Conservation (phyloP, 2,797 vertebrate genomes). For the Phoeniculus purpureus region DNA sequence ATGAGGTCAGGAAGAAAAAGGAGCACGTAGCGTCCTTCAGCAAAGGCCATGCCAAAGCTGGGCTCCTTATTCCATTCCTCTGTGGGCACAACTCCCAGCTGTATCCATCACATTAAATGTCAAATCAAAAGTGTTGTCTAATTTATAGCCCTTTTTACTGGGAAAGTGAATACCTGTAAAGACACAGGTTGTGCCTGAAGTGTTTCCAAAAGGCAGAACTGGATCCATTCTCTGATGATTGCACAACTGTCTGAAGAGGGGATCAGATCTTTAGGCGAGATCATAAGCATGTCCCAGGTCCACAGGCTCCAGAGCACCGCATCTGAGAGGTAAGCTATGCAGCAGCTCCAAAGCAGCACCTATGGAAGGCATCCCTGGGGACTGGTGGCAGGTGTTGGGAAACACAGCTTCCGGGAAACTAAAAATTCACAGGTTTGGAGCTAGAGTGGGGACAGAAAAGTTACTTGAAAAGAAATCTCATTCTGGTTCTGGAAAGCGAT, state of each 20-base stretch:
- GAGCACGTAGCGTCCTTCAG: neutral
- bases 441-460: neutral
- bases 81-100: neutral
- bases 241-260: neutral
- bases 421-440: neutral
- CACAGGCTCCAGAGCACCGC: accelerated
- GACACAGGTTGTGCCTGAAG: accelerated
- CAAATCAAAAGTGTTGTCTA: neutral
- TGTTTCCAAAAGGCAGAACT: neutral
- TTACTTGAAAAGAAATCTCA: neutral
- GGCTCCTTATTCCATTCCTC: neutral
- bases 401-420: neutral
- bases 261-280: neutral
- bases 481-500: neutral
- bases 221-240: neutral
- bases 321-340: neutral
- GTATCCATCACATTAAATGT: neutral
- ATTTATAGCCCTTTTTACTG: neutral
- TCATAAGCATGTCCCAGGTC: neutral
- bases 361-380: neutral
- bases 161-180: neutral
- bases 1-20: neutral
- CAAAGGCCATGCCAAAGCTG: neutral
- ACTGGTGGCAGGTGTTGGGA: neutral
- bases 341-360: neutral